Evolutionary conservation across 1,140 invertebrate species (phyloP), one percentile per base, ranked within the genome.

Genomic region (Liolophura sinensis): DNA sequence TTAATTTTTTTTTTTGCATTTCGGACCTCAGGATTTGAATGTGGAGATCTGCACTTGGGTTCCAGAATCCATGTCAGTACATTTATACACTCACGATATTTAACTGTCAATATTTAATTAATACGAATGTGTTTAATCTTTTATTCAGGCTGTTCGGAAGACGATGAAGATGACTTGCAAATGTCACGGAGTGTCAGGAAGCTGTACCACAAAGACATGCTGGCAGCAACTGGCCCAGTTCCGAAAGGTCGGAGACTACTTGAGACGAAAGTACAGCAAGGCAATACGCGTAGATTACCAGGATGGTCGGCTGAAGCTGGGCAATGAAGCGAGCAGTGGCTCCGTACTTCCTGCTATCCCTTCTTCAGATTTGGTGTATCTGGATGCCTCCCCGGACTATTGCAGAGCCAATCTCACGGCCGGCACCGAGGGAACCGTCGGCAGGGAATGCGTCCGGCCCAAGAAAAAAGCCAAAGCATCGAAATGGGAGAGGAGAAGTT

Each of bases 181-280:
- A 81, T 97, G 94, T 80, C 94, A 96, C 78, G 94, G 94, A 1
- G 92, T 96, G 1, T 95, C 93, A 0, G 89, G 89, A 5, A 94
- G 92, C 16, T 96, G 94, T 85, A 93, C 92, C 68, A 87, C 95
- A 62, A 91, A 94, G 72, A 96, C 94, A 0, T 97, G 94, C 80
- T 96, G 94, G 94, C 91, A 94, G 73, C 93, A 95, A 78, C 86
- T 96, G 55, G 89, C 92, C 27, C 88, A 91, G 15, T 94, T 96
- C 83, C 86, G 92, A 74, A 90, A 93, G 84, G 90, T 96, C 61
- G 94, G 94, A 67, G 92, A 94, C 78, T 91, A 91, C 79, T 84
- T 97, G 11, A 89, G 91, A 69, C 91, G 93, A 68, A 93, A 93
- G 80, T 96, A 96, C 77, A 92, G 93, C 72, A 90, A 90, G 15